Base-by-base conservation (phyloP, 2,113 vertebrate genomes). In the Triplophysa rosa region DNA sequence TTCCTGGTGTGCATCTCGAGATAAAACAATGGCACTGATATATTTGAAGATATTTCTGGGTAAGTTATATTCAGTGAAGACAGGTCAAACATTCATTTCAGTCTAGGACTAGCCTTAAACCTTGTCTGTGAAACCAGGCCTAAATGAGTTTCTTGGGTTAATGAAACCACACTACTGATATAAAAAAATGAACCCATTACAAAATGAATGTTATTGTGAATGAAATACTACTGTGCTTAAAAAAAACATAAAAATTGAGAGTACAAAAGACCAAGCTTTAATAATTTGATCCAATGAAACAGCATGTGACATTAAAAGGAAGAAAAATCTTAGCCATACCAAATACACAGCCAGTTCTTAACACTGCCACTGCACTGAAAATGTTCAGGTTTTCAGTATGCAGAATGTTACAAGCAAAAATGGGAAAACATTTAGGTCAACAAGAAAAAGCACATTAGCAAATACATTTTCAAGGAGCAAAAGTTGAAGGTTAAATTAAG, bases 181-280 rank as follows among this genome's bases (percentile, higher is more conserved):
- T 8, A 1, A 1, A 33, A 37, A 37, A 37, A 7, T 37, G 33
- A 8, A 37, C 33, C 33, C 33, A 37, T 37, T 37, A 37, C 33
- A 37, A 7, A 1, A 37, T 37, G 33, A 37, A 6, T 29, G 4
- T 37, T 37, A 6, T 37, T 8, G 33, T 37, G 33, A 37, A 7
- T 37, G 33, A 37, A 45, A 45, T 12, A 45, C 2, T 1, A 45
- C 1, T 45, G 11, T 8, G 54, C 8, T 10, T 21, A n/a, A 56
- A 8, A 56, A 56, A 9, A 3, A n/a, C 13, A 56, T 54, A 17
- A 62, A 74, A 42, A 17, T 40, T 19, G 29, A 59, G 54, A n/a
- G 42, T 63, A 79, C 67, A 79, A 79, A 80, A 69, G 33, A 42
- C 19, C 67, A 68, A 45, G 16, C 40, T 63, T 74, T 74, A 74